Evolutionary conservation across 2,888 invertebrate genomes (phyloP).

Genomic region (Ellobium chinense): DNA sequence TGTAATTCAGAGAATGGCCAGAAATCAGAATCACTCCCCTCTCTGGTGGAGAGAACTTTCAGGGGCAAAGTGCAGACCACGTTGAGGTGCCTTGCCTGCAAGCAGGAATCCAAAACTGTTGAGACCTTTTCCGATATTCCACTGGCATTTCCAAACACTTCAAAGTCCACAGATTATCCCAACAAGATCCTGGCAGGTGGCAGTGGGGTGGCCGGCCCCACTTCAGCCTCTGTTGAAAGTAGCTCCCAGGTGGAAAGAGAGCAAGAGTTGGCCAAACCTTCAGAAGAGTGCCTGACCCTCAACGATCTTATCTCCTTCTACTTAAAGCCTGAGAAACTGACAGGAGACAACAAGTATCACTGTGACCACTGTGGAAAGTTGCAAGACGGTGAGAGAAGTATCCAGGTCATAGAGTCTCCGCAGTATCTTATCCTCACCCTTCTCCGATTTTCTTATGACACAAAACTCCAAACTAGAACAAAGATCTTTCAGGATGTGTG

Average conservation of each 20-base stretch:
- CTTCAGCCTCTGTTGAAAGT: background rate
- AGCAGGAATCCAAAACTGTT: conserved; percentile 85
- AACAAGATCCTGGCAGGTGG: conserved; percentile 51
- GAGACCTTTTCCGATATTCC: conserved; percentile 89
- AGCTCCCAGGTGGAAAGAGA: background rate
- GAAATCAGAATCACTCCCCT: background rate
- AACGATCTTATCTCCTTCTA: conserved; percentile 88
- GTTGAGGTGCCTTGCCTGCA: conserved; percentile 87
- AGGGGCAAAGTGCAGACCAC: conserved; percentile 88
- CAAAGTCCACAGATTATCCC: conserved; percentile 46
- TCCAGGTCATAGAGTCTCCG: conserved; percentile 86
- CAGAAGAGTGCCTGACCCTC: conserved; percentile 78
- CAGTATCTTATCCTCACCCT: conserved; percentile 89
- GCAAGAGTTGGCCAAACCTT: background rate
- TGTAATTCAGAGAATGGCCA: conserved; percentile 7
- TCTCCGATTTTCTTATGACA: conserved; percentile 89
- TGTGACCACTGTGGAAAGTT: conserved; percentile 88
- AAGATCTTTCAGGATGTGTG: conserved; percentile 83
- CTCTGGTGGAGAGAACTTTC: conserved; percentile 86
- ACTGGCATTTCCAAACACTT: conserved; percentile 76
- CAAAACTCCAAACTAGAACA: conserved; percentile 86
- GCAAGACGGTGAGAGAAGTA: conserved; percentile 87
- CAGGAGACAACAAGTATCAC: conserved; percentile 90
- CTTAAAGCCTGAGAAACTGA: conserved; percentile 87
- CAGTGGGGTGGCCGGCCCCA: background rate